phyloP scores from a whole-genome alignment of 2,888 invertebrate species.

The Drosophila quinaria region DNA sequence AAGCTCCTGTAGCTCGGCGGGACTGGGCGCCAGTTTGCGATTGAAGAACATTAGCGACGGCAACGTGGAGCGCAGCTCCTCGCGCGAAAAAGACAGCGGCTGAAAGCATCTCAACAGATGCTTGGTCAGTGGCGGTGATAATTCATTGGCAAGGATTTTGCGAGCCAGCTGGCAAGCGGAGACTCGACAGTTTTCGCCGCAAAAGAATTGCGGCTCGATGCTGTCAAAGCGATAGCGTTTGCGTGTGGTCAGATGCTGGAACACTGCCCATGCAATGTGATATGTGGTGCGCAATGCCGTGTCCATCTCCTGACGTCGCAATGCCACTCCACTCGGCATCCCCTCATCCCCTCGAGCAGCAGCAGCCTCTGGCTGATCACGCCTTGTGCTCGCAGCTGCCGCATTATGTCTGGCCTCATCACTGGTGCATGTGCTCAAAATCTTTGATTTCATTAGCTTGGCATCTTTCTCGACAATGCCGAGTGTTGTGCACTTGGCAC shows the following conservation, averaged over 20 bases:
- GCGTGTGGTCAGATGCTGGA: constrained; percentile 83
- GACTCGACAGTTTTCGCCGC: constrained; percentile 80
- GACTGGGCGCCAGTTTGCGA: constrained; percentile 82
- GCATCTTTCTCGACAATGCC: constrained; percentile 84
- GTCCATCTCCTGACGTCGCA: constrained; percentile 65
- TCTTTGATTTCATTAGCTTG: constrained; percentile 84
- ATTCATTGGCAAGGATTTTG: constrained; percentile 84
- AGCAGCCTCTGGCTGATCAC: constrained; percentile 35
- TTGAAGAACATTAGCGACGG: constrained; percentile 84
- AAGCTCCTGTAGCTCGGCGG: constrained; percentile 79
- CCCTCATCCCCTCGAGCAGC: constrained; percentile 40
- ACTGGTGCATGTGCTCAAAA: constrained; percentile 83
- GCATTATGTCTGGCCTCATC: constrained; percentile 81
- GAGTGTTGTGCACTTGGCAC: constrained; percentile 84
- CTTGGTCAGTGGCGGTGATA: constrained; percentile 83
- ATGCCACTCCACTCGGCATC: constrained; percentile 26
- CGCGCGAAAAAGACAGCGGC: constrained; percentile 82
- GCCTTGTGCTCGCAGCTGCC: constrained; percentile 58
- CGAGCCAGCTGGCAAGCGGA: constrained; percentile 84
- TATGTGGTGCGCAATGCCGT: constrained; percentile 76
- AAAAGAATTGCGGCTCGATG: constrained; percentile 83
- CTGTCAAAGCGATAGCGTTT: constrained; percentile 81
- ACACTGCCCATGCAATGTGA: constrained; percentile 85
- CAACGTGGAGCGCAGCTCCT: constrained; percentile 83
- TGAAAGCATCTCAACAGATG: constrained; percentile 84